Evolutionary conservation across 2,113 vertebrate species (phyloP), one percentile per base, ranked within the genome.

Genomic region (Suricata suricatta): DNA sequence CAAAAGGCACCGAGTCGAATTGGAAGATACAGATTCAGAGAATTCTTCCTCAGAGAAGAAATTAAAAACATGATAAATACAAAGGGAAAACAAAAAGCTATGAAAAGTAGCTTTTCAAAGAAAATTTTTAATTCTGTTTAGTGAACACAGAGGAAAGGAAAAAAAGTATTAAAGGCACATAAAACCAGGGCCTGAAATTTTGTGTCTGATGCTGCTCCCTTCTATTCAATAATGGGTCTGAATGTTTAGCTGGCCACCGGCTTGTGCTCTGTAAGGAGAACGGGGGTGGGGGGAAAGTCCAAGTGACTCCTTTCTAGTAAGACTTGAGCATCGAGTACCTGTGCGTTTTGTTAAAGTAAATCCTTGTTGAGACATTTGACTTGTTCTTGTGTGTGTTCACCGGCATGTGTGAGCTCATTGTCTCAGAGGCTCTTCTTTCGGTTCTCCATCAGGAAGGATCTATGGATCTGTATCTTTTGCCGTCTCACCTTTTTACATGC

Each of bases 31-130:
- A 97, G 99, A 99, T 98, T 98, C 99, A 96, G 99, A 99, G 97
- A 98, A 98, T 94, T 99, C 99, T 5, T 99, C 99, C 52, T 99
- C 99, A 98, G 99, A 99, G 98, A 99, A 99, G 98, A 99, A 99
- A 99, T 97, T 99, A 95, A 99, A 99, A 99, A 99, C 99, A 98
- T 99, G 99, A 99, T 99, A 98, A 98, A 98, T 97, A 97, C 93
- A 97, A 98, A 98, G 97, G 97, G 95, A 93, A 96, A 97, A 96
- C 60, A 83, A 92, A 94, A 95, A 90, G 98, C 97, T 97, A 95
- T 80, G 81, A 88, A 86, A 96, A 90, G 97, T 96, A 98, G 97
- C 97, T 93, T 97, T 98, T 92, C n/a, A 80, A 88, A 97, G 96
- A 96, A 96, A 87, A 86, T 84, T 44, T 74, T 68, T 77, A 96